phyloP scores from a whole-genome alignment of 2,113 vertebrate species.

The Mobula hypostoma region DNA sequence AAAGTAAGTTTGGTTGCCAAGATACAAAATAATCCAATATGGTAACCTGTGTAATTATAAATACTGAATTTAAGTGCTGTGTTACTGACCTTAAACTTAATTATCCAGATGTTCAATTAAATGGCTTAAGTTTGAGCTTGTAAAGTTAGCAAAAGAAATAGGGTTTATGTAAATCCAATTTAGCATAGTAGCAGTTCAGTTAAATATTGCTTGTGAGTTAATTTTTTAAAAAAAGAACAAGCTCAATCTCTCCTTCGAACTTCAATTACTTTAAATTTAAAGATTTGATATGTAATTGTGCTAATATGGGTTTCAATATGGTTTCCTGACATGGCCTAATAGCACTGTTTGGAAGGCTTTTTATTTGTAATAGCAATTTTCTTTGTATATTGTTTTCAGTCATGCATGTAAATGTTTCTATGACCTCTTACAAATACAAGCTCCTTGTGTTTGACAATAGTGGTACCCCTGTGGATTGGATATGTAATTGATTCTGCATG shows the following conservation, averaged over 20 bases:
- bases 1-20: background rate
- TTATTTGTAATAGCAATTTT: background rate
- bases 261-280: background rate
- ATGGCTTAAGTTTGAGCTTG: background rate
- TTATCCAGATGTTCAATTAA: background rate
- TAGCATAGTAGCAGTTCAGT: background rate
- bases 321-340: background rate
- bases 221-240: background rate
- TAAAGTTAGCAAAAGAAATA: background rate
- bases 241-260: background rate
- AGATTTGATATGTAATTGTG: background rate
- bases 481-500: background rate
- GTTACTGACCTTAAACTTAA: background rate
- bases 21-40: background rate
- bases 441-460: background rate
- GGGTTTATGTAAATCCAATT: background rate
- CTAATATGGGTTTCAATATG: background rate
- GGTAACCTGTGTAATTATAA: background rate
- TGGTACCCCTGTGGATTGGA: background rate
- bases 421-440: background rate
- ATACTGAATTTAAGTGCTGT: no score
- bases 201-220: background rate
- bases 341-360: background rate
- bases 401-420: conserved; percentile 22
- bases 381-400: conserved; percentile 2